Evolutionary conservation across 2,113 vertebrate genomes (phyloP).

Genomic region (Sorex araneus): DNA sequence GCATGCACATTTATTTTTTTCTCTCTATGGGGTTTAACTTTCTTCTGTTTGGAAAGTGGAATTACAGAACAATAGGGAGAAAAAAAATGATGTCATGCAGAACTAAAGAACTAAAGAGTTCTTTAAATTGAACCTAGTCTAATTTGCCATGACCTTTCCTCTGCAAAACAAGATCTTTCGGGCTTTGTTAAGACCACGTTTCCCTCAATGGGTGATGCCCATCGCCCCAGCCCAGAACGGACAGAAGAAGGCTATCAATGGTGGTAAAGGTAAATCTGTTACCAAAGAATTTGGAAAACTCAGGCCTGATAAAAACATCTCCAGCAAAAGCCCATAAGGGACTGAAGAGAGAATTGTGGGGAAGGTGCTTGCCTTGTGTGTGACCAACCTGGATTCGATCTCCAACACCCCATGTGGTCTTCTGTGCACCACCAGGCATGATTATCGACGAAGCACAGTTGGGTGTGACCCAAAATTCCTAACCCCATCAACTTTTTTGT

Average conservation of each 20-base stretch:
- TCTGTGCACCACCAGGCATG: no score
- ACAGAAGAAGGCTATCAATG: fast-evolving
- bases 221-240: not conserved
- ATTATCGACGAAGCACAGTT: no score
- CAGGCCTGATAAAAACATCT: not conserved
- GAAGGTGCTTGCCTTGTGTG: no score
- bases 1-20: constrained; percentile 31
- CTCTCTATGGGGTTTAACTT: constrained; percentile 48
- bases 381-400: no score
- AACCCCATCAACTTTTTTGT: no score
- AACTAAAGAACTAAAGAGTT: not conserved
- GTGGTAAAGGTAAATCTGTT: not conserved
- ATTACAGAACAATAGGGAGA: constrained; percentile 7
- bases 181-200: not conserved
- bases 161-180: not conserved
- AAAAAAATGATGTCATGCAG: constrained; percentile 16
- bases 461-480: no score
- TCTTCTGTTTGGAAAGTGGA: constrained; percentile 67
- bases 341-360: no score
- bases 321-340: not conserved
- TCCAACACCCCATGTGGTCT: no score
- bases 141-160: not conserved
- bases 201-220: not conserved
- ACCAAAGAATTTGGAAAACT: not conserved
- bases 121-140: constrained; percentile 19